Conservation (phyloP, 2,888 invertebrate species). For the Leptura quadrifasciata region DNA sequence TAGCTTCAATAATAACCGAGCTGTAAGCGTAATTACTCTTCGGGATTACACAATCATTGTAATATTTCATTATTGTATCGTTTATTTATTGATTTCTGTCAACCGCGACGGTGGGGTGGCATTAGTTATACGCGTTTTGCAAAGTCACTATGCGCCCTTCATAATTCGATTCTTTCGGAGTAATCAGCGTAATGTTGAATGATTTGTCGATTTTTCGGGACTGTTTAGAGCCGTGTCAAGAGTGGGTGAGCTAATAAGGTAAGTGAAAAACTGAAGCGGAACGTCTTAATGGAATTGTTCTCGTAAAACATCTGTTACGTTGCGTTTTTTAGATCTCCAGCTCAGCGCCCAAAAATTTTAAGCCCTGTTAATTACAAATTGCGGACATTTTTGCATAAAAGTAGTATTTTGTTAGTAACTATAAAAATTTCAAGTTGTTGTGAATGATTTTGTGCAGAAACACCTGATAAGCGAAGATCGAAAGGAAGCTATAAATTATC, state of each 20-base stretch:
- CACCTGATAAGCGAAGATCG: no score
- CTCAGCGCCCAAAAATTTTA: no score
- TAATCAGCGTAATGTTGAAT: constrained; percentile 57
- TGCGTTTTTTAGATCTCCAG: not conserved
- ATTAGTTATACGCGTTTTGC: constrained; percentile 43
- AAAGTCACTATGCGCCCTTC: constrained; percentile 48
- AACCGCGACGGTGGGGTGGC: constrained; percentile 34
- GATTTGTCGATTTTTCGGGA: constrained; percentile 55
- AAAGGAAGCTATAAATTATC: no score
- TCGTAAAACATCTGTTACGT: not conserved
- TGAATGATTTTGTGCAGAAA: no score
- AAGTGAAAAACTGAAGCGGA: constrained; percentile 31
- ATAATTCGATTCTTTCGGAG: constrained; percentile 54
- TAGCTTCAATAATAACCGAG: constrained; percentile 60
- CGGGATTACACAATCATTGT: constrained; percentile 64
- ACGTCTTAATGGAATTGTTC: constrained; percentile 45
- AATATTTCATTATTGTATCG: constrained; percentile 62
- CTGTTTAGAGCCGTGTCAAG: constrained; percentile 15
- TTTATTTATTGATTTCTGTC: constrained; percentile 51
- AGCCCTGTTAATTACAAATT: no score
- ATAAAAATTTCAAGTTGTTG: no score
- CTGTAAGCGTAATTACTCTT: constrained; percentile 62
- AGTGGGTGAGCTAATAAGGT: constrained; percentile 18
- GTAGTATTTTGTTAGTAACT: no score
- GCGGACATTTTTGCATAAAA: no score